Conservation (phyloP, 2,113 vertebrate species). For the Podocnemis expansa region DNA sequence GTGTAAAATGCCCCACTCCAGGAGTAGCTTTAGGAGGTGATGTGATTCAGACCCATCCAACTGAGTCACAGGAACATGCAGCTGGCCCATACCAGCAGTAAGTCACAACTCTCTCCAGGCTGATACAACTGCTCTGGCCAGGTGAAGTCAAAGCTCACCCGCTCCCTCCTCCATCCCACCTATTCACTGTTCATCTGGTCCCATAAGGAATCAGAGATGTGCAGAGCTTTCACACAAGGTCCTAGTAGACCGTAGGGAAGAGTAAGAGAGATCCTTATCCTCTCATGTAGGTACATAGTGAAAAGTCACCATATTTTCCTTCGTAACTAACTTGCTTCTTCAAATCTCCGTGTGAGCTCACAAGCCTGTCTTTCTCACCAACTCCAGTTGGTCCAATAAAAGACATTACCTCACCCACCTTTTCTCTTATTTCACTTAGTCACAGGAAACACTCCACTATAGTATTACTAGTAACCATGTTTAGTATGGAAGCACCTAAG, state of each 20-base stretch:
- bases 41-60: not conserved
- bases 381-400: too few species aligned
- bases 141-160: not conserved
- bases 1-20: not conserved
- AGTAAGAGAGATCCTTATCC: too few species aligned
- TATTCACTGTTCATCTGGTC: not conserved
- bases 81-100: not conserved
- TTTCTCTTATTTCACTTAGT: too few species aligned
- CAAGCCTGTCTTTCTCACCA: too few species aligned
- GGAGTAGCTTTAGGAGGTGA: not conserved
- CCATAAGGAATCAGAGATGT: not conserved
- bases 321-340: not conserved
- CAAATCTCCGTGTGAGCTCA: too few species aligned
- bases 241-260: not conserved
- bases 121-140: not conserved
- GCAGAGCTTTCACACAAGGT: not conserved
- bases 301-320: not conserved
- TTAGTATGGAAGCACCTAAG: too few species aligned
- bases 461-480: too few species aligned
- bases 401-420: too few species aligned
- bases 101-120: not conserved
- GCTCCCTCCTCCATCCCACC: not conserved
- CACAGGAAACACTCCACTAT: too few species aligned
- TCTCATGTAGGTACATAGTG: rapidly evolving
- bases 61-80: rapidly evolving